Conservation (phyloP, 1,140 invertebrate genomes). For the Diabrotica undecimpunctata region DNA sequence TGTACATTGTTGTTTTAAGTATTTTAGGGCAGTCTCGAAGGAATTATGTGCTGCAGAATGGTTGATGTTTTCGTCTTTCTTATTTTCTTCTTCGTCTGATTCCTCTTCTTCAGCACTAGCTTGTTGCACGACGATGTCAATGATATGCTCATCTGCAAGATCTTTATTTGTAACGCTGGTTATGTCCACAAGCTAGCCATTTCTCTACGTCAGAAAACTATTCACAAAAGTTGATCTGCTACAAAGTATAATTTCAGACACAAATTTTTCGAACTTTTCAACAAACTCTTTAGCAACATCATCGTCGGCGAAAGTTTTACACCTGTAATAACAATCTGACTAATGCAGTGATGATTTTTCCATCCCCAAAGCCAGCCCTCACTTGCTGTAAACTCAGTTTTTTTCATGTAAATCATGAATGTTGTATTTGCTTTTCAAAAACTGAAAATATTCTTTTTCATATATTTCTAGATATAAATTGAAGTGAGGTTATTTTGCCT, state of each 20-base stretch:
- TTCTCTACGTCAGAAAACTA: background rate
- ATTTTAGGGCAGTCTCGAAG: conserved; percentile 7
- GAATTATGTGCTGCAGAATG: background rate
- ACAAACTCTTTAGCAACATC: background rate
- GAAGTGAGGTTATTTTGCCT: no score
- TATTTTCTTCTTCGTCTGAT: background rate
- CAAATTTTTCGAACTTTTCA: background rate
- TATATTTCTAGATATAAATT: no score
- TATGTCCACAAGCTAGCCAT: background rate
- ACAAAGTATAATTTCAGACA: background rate
- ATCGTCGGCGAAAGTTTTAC: background rate
- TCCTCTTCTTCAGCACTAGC: conserved; percentile 9
- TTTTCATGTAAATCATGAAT: no score
- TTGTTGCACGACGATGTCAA: background rate
- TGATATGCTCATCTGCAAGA: background rate
- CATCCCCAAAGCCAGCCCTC: no score
- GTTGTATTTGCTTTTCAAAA: no score
- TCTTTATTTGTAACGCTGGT: conserved; percentile 7
- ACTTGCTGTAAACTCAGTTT: background rate
- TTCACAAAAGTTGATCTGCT: conserved; percentile 1
- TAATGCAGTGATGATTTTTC: background rate
- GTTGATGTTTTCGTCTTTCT: background rate
- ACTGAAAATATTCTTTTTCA: no score
- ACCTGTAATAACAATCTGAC: background rate
- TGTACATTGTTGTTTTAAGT: background rate